Conservation (phyloP, 2,797 vertebrate species). For the Cirrhinus mrigala region DNA sequence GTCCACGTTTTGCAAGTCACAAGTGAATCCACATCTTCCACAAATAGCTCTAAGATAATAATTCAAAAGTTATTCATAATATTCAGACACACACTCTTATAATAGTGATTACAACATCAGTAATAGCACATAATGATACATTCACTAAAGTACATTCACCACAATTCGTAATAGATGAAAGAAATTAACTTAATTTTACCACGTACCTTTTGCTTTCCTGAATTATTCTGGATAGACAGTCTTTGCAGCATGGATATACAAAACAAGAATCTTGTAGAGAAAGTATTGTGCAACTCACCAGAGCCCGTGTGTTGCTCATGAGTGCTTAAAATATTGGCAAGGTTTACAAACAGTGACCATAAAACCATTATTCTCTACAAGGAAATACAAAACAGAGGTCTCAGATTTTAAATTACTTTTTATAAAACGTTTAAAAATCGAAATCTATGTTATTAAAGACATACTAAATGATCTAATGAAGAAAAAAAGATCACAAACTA, state of each 20-base stretch:
- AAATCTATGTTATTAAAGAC: not conserved
- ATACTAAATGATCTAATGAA: not conserved
- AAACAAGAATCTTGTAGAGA: slow-evolving; percentile 71
- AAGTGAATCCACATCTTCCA: slow-evolving; percentile 81
- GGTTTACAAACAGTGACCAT: not conserved
- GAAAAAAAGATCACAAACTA: not conserved
- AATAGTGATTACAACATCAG: not conserved
- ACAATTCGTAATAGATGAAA: not conserved
- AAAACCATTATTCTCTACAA: not conserved
- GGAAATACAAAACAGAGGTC: not conserved
- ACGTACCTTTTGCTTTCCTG: slow-evolving; percentile 39
- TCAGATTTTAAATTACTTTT: not conserved
- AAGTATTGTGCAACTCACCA: slow-evolving; percentile 73
- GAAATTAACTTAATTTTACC: not conserved
- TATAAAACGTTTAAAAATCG: not conserved
- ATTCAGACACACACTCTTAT: not conserved
- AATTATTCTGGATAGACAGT: slow-evolving; percentile 72
- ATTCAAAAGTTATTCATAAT: not conserved
- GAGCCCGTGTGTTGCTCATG: slow-evolving; percentile 56
- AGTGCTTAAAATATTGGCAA: not conserved
- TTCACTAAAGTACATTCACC: not conserved
- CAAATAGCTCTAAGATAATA: slow-evolving; percentile 81
- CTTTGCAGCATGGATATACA: slow-evolving; percentile 76
- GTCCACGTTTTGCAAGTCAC: slow-evolving; percentile 73
- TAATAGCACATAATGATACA: not conserved